Evolutionary conservation across 2,888 invertebrate species (phyloP).

Genomic region (Invenusta paracnida): DNA sequence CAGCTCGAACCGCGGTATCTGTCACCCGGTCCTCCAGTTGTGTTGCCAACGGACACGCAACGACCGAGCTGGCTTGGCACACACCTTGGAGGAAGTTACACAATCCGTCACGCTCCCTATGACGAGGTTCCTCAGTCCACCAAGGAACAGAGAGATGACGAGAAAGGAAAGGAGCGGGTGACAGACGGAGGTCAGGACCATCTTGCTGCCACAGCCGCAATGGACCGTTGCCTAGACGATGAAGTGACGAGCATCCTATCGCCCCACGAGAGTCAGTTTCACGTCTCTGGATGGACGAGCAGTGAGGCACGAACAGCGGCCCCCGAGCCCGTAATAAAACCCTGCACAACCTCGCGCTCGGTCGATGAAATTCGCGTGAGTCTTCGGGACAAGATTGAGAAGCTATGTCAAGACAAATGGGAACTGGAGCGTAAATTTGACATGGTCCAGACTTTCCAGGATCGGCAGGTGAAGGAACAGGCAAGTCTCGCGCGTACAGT

Average conservation of each 20-base stretch:
- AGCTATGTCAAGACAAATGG: background rate
- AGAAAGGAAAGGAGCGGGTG: no score
- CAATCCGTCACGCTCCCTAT: background rate
- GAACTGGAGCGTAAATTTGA: conserved; percentile 8
- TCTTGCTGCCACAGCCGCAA: no score
- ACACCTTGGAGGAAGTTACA: background rate
- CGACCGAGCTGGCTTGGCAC: background rate
- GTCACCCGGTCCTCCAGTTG: conserved; percentile 3
- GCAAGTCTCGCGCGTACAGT: background rate
- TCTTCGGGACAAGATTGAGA: background rate
- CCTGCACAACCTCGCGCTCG: background rate
- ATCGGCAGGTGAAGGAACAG: background rate
- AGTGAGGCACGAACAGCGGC: background rate
- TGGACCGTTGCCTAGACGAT: background rate
- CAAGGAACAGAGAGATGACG: background rate
- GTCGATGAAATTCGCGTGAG: background rate
- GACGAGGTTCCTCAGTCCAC: background rate
- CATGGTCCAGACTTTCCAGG: background rate
- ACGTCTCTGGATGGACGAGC: background rate
- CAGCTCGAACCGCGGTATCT: background rate
- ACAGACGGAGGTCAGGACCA: no score
- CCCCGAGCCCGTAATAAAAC: no score
- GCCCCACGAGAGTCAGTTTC: background rate
- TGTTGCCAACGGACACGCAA: background rate
- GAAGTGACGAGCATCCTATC: background rate